Evolutionary conservation across 2,888 invertebrate genomes (phyloP).

Genomic region (Cistogaster globosa): DNA sequence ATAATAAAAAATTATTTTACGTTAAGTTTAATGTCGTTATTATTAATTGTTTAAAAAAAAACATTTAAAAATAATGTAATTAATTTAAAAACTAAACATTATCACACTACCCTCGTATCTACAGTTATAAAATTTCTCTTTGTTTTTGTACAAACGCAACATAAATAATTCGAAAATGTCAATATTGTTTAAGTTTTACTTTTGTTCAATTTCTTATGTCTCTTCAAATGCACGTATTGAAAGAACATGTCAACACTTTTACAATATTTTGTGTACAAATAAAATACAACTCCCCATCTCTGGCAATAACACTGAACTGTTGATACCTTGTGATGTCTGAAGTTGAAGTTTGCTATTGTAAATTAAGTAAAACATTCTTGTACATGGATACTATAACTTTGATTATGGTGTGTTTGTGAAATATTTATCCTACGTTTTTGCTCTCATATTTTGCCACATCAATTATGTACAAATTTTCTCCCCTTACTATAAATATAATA

Average conservation of each 20-base stretch:
- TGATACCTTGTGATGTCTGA: neutral
- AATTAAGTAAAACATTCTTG: constrained; percentile 14
- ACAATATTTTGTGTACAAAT: neutral
- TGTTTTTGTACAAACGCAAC: constrained; percentile 19
- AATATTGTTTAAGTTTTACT: constrained; percentile 34
- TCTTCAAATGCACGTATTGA: constrained; percentile 12
- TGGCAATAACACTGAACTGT: neutral
- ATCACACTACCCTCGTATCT: neutral
- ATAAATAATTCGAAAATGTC: constrained; percentile 54
- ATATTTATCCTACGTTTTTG: constrained; percentile 14
- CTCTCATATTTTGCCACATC: constrained; percentile 46
- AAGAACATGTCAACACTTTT: neutral
- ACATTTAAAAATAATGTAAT: too few species aligned
- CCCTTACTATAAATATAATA: constrained; percentile 30
- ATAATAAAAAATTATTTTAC: too few species aligned
- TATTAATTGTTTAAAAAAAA: too few species aligned
- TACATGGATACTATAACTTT: neutral
- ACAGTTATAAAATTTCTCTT: neutral
- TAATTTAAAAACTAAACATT: neutral
- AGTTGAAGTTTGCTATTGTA: constrained; percentile 21
- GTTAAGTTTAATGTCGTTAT: too few species aligned
- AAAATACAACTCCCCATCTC: constrained; percentile 20
- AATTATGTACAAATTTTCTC: constrained; percentile 51
- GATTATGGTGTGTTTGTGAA: constrained; percentile 2
- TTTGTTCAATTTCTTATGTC: neutral